Conservation (phyloP, 2,113 vertebrate genomes). For the Craseonycteris thonglongyai region DNA sequence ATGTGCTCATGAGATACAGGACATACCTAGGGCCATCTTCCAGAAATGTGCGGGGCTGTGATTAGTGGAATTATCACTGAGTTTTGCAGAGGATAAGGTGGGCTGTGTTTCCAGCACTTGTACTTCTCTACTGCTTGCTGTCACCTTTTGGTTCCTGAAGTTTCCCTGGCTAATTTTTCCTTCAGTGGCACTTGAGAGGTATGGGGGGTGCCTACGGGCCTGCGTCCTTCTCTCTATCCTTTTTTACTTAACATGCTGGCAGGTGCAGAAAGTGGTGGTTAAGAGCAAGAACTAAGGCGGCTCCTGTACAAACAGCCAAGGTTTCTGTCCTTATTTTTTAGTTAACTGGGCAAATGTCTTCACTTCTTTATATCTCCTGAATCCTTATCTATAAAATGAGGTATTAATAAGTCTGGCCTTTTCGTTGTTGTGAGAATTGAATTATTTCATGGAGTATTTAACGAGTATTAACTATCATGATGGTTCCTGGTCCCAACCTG, state of each 20-base stretch:
- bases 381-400: neutral
- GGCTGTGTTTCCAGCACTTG: neutral
- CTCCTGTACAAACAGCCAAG: neutral
- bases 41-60: neutral
- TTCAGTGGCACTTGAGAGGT: neutral
- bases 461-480: neutral
- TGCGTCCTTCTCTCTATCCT: too few species aligned
- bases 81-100: neutral
- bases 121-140: neutral
- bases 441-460: conserved; percentile 7
- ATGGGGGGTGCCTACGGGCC: neutral
- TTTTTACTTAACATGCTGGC: neutral
- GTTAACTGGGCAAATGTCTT: neutral
- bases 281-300: neutral
- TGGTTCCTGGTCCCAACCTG: neutral
- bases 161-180: neutral
- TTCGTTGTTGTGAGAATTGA: neutral
- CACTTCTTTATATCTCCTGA: neutral
- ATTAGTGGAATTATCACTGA: neutral
- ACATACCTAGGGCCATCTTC: neutral
- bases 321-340: neutral
- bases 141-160: neutral
- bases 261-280: neutral
- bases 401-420: neutral
- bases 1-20: neutral